Conservation (phyloP, 2,113 vertebrate species). For the Corythaixoides concolor region DNA sequence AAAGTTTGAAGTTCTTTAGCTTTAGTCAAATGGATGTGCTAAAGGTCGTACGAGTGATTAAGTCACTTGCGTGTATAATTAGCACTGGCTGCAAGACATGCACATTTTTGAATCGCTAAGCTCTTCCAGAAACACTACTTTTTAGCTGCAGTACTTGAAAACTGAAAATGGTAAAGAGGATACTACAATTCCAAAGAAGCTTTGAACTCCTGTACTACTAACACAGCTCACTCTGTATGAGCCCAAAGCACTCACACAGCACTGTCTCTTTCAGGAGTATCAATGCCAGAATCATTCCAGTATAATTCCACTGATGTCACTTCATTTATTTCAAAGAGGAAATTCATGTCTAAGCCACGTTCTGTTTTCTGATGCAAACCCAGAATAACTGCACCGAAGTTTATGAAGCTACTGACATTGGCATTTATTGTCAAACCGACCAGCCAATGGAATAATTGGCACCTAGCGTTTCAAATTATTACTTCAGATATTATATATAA, state of each 20-base stretch:
- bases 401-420: slow-evolving; percentile 1
- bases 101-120: slow-evolving; percentile 19
- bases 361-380: slow-evolving; percentile 55
- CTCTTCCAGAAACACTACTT: slow-evolving; percentile 52
- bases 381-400: slow-evolving; percentile 35
- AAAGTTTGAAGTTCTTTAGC: slow-evolving; percentile 30
- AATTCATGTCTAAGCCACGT: slow-evolving; percentile 57
- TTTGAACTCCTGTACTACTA: slow-evolving; percentile 56
- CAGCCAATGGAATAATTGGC: slow-evolving; percentile 7
- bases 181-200: slow-evolving; percentile 59
- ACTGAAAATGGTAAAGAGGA: slow-evolving; percentile 50
- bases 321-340: slow-evolving; percentile 58
- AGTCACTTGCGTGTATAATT: slow-evolving; percentile 9
- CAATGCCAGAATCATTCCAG: slow-evolving; percentile 64
- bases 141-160: slow-evolving; percentile 26
- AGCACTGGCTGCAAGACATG: background rate
- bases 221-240: slow-evolving; percentile 65
- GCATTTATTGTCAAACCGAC: slow-evolving; percentile 16
- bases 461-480: slow-evolving; percentile 4
- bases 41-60: slow-evolving; percentile 8
- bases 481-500: background rate
- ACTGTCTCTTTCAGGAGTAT: slow-evolving; percentile 63
- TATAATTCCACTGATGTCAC: slow-evolving; percentile 72
- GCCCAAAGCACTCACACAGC: slow-evolving; percentile 67
- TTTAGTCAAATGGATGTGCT: slow-evolving; percentile 1